Conservation (phyloP, 2,797 vertebrate species). For the Phrynocephalus forsythii region DNA sequence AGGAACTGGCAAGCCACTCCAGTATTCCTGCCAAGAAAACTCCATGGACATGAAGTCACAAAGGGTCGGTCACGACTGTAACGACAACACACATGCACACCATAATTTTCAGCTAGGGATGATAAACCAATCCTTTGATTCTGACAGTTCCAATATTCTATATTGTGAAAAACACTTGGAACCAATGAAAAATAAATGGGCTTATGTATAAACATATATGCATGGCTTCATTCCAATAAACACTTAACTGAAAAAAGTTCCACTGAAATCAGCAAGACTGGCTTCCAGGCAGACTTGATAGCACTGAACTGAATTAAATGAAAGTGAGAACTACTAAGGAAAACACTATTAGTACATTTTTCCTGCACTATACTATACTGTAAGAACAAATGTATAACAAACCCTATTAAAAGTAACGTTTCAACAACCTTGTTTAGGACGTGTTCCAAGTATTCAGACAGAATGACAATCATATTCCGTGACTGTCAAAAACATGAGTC, state of each 20-base stretch:
- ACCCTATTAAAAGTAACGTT: not conserved
- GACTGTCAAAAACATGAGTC: constrained; percentile 72
- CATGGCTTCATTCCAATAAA: not conserved
- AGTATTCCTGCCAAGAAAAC: too few relatives aligned
- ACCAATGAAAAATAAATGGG: not conserved
- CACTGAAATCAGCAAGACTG: not conserved
- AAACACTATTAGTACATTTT: not conserved
- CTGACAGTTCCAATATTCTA: not conserved
- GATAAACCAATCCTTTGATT: not conserved
- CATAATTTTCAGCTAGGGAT: not conserved
- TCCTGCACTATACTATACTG: not conserved
- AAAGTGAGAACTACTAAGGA: not conserved
- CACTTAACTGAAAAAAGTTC: not conserved
- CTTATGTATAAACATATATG: not conserved
- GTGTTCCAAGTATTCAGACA: not conserved
- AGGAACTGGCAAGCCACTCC: too few relatives aligned
- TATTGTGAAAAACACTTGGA: not conserved
- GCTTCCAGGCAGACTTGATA: not conserved
- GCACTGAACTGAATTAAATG: not conserved
- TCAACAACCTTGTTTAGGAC: not conserved
- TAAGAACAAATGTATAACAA: not conserved
- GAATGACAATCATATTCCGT: constrained; percentile 38
- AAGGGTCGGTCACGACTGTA: too few relatives aligned
- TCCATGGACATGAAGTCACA: too few relatives aligned
- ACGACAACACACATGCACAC: too few relatives aligned